Percentiles rank a stretch among this genome's conserved stretches.
Evolutionary conservation across 1,140 invertebrate genomes (phyloP).

Genomic region (Acromyrmex charruanus): DNA sequence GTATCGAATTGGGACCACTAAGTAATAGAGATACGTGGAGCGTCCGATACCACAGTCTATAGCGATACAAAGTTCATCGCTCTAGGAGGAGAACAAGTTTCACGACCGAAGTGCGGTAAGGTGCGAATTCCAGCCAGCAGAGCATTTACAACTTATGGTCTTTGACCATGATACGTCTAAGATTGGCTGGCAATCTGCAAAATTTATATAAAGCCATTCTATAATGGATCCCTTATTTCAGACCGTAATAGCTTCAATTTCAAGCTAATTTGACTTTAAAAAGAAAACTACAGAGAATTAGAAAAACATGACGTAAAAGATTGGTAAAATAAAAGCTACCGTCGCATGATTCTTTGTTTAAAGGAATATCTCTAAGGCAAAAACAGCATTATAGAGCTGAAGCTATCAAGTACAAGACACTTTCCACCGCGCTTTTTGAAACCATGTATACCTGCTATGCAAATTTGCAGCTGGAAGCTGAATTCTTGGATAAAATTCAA

Average conservation of each 20-base stretch:
- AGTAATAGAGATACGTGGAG: constrained; percentile 69
- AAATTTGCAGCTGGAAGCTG: constrained; percentile 51
- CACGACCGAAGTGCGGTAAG: constrained; percentile 73
- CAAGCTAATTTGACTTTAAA: background rate
- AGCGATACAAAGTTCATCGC: constrained; percentile 76
- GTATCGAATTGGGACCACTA: constrained; percentile 66
- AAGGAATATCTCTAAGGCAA: background rate
- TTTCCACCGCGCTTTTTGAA: constrained; percentile 30
- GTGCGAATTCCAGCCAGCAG: constrained; percentile 73
- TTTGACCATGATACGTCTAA: constrained; percentile 13
- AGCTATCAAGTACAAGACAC: background rate
- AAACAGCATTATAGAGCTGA: background rate
- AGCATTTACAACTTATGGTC: constrained; percentile 61
- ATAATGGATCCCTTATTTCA: background rate
- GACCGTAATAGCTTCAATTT: background rate
- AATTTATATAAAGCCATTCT: constrained; percentile 1
- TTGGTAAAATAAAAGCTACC: background rate
- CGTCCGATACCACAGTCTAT: constrained; percentile 59
- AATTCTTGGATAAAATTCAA: constrained; percentile 43
- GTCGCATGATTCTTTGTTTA: background rate
- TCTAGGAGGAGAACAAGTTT: constrained; percentile 75
- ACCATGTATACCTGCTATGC: constrained; percentile 27
- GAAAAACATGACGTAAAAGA: background rate
- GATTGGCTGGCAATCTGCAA: background rate
- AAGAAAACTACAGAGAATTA: background rate